Evolutionary conservation across 2,113 vertebrate genomes (phyloP).

Genomic region (Cisticola juncidis): DNA sequence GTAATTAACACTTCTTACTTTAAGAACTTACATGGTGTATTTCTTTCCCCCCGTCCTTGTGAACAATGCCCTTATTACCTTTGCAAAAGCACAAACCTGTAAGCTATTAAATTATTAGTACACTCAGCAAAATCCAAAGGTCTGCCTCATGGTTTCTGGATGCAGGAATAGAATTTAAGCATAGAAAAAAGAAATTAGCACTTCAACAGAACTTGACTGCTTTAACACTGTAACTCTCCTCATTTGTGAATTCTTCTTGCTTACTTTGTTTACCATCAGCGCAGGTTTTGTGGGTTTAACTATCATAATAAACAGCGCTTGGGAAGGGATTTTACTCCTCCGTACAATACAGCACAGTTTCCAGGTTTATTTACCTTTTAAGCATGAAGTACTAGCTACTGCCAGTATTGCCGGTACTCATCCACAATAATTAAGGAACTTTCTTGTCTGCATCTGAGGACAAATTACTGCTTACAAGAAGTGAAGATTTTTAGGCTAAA

Average conservation of each 20-base stretch:
- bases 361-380: neutral
- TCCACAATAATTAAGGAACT: neutral
- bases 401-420: neutral
- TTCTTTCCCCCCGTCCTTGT: fast-evolving
- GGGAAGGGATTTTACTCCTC: neutral
- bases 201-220: neutral
- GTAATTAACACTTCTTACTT: neutral
- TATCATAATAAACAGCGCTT: neutral
- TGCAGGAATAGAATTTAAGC: neutral
- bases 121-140: neutral
- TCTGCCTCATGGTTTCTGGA: neutral
- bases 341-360: neutral
- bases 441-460: neutral
- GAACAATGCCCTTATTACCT: neutral
- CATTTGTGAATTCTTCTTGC: neutral
- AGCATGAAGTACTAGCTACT: neutral
- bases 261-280: neutral
- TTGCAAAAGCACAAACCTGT: neutral
- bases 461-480: neutral
- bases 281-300: neutral
- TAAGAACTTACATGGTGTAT: neutral
- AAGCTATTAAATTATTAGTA: neutral
- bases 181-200: neutral
- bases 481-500: neutral
- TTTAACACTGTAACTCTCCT: neutral